These are phyloP conservation scores for Ammodytes dubius DNA, from an alignment of 2,113 vertebrate genomes.

Conservation along the genomic window DNA sequence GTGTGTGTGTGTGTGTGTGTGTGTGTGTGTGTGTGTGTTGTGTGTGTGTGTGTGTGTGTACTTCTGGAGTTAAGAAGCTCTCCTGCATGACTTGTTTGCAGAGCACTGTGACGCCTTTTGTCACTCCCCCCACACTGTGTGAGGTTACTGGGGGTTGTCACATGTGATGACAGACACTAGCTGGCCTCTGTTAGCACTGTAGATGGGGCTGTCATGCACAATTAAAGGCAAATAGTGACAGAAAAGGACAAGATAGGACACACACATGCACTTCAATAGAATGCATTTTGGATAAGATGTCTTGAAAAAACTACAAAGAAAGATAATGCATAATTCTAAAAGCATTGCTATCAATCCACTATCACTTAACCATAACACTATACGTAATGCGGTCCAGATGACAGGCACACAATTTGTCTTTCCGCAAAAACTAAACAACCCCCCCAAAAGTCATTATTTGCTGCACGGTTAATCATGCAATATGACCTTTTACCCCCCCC, in stretches of 20 bases:
- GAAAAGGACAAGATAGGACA: background rate
- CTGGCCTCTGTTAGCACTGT: conserved; percentile 26
- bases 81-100: conserved; percentile 57
- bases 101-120: conserved; percentile 34
- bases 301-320: background rate
- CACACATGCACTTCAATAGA: background rate
- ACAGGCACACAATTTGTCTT: background rate
- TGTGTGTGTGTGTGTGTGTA: background rate
- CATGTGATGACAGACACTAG: conserved; percentile 26
- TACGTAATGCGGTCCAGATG: conserved; percentile 13
- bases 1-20: too few relatives aligned
- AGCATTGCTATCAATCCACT: background rate
- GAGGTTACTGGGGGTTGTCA: background rate
- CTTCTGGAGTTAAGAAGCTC: conserved; percentile 18
- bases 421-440: conserved; percentile 26
- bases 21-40: background rate
- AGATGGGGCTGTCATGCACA: background rate
- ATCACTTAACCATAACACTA: conserved; percentile 1
- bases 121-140: background rate
- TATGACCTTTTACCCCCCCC: background rate
- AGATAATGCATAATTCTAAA: background rate
- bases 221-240: conserved; percentile 1
- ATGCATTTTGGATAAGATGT: background rate
- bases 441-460: background rate
- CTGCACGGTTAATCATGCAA: conserved; percentile 5